These are phyloP conservation scores for Amia ocellicauda DNA, from an alignment of 2,113 vertebrate species.

Conservation along the genomic window DNA sequence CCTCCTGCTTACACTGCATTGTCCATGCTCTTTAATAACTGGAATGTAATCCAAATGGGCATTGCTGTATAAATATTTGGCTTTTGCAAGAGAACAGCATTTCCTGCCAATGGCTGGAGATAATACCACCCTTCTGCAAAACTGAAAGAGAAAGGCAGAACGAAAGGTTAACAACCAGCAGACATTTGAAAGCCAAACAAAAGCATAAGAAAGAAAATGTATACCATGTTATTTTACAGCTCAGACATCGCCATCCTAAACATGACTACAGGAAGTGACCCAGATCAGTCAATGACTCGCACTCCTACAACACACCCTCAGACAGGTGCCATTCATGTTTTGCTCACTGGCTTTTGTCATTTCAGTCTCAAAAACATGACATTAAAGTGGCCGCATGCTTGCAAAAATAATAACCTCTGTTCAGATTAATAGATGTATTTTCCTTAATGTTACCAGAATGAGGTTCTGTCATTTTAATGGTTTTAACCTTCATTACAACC, in stretches of 20 bases:
- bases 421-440: conserved; percentile 14
- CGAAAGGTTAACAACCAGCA: not conserved
- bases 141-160: not conserved
- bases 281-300: not conserved
- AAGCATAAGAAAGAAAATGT: conserved; percentile 58
- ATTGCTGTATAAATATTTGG: conserved; percentile 5
- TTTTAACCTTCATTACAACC: conserved; percentile 22
- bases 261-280: too few relatives aligned
- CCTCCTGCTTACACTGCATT: not conserved
- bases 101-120: conserved; percentile 13
- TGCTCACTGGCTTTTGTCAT: not conserved
- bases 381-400: conserved; percentile 14
- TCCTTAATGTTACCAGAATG: not conserved
- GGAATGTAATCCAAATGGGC: conserved; percentile 12
- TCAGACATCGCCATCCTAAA: too few relatives aligned
- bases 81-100: not conserved
- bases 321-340: conserved; percentile 3
- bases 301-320: not conserved
- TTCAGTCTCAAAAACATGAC: not conserved
- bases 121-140: conserved; percentile 14
- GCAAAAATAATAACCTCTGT: conserved; percentile 12
- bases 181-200: conserved; percentile 53
- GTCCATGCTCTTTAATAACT: conserved; percentile 3
- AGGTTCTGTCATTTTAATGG: conserved; percentile 18
- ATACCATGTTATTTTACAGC: too few relatives aligned